phyloP scores from a whole-genome alignment of 2,113 vertebrate species.

The Chaenogobius annularis region DNA sequence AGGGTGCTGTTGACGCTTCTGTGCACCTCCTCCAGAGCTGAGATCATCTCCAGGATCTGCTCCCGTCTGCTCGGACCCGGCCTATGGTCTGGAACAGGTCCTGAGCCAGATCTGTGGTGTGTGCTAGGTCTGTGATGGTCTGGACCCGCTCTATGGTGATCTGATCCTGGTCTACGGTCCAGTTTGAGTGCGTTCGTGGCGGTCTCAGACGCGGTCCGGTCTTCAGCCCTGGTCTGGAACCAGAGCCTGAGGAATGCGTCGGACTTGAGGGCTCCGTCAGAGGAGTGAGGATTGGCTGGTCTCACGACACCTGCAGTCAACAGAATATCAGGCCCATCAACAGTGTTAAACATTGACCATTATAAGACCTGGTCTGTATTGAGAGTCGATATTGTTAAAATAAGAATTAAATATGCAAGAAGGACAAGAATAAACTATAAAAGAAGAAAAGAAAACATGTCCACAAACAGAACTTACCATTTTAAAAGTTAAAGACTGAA shows the following conservation, averaged over 20 bases:
- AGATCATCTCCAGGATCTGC: conserved; percentile 72
- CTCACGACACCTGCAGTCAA: conserved; percentile 25
- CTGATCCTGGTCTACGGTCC: neutral
- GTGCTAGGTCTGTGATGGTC: neutral
- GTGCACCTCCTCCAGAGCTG: conserved; percentile 66
- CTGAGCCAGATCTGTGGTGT: neutral
- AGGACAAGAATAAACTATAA: too few relatives aligned
- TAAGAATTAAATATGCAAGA: too few relatives aligned
- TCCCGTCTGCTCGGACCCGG: conserved; percentile 24
- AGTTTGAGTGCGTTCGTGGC: neutral
- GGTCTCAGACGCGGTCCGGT: neutral
- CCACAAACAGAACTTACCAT: too few relatives aligned
- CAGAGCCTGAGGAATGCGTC: conserved; percentile 24
- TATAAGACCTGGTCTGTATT: too few relatives aligned
- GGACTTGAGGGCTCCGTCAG: conserved; percentile 2
- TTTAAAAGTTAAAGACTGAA: too few relatives aligned
- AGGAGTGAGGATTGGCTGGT: neutral
- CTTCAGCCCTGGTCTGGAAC: conserved; percentile 18
- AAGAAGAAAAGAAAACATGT: too few relatives aligned
- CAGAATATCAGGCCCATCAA: neutral
- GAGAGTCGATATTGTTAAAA: too few relatives aligned
- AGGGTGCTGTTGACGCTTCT: conserved; percentile 60
- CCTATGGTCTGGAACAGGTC: neutral
- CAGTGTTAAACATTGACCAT: neutral
- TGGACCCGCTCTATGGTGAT: neutral